Base-by-base conservation (phyloP, 64 coral and sea anemone species). In the Anthopleura sola region DNA sequence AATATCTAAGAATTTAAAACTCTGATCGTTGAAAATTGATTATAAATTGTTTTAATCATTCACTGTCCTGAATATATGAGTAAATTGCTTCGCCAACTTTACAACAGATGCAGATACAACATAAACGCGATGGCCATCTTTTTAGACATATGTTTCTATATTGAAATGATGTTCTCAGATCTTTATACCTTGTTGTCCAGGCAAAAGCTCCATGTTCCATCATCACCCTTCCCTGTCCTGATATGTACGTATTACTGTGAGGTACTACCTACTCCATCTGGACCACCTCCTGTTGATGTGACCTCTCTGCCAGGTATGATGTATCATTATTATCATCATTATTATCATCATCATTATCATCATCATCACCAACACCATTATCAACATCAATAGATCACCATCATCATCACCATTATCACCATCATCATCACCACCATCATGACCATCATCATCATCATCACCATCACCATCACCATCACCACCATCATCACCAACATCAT, bases 211-310 rank as follows among this genome's bases (percentile, higher is more conserved):
- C 84, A 92, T 37, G 75, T 92, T 23, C 60, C 89, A 37, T 87
- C 75, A 2, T 79, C 86, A 49, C 78, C 77, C 14, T 92, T 58
- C 46, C 93, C 93, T 37, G 40, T 95, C 68, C 86, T 95, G 2
- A 60, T 95, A 21, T 92, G 93, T 28, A 89, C 93, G 21, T 92
- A 86, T 49, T 92, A 86, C 76, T 95, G 93, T 82, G 86, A 95
- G 60, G 82, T 60, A 24, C 81, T 85, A 3, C 60, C 78, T 0
- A 78, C 64, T 44, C 55, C 81, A 5, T 6, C 78, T 6, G 47
- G 68, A 44, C 71, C 90, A 68, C 78, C 50, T 19, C 23, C 28
- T 21, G n/a, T 75, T 68, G 90, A 86, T 49, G 14, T 91, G 34
- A 29, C 40, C 64, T 28, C 46, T 50, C 24, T 91, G 6, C 6